These are phyloP conservation scores for Phlogophora meticulosa DNA, from an alignment of 2,888 invertebrate species.

Conservation along the genomic window DNA sequence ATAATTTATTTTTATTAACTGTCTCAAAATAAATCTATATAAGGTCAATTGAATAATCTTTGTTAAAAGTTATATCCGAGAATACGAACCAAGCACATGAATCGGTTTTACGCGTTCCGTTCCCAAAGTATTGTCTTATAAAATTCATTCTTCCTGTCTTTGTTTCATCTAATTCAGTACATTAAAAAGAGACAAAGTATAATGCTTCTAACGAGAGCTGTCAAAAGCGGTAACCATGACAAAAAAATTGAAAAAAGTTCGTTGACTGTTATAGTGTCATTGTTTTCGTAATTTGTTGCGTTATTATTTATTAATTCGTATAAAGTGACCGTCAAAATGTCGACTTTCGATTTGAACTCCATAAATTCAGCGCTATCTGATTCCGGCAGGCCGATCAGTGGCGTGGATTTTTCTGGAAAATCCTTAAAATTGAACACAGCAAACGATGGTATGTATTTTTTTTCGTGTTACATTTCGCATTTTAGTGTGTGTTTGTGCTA, in stretches of 20 bases:
- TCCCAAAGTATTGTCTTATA: fast-evolving
- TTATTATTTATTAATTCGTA: slow-evolving; percentile 62
- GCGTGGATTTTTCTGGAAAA: slow-evolving; percentile 96
- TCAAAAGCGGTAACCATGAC: slow-evolving; percentile 41
- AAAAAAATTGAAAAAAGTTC: slow-evolving; percentile 79
- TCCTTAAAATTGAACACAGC: slow-evolving; percentile 95
- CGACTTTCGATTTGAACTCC: slow-evolving; percentile 90
- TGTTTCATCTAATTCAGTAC: slow-evolving; percentile 13
- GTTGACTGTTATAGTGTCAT: slow-evolving; percentile 71
- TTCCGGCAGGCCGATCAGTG: slow-evolving; percentile 86
- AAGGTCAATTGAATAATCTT: not conserved
- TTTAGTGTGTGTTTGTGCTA: not conserved
- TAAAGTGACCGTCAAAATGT: slow-evolving; percentile 76
- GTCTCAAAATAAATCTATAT: too few species aligned
- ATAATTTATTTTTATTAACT: too few species aligned
- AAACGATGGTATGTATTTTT: slow-evolving; percentile 94
- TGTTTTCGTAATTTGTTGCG: slow-evolving; percentile 67
- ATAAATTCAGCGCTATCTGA: slow-evolving; percentile 87
- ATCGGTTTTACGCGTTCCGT: slow-evolving; percentile 21
- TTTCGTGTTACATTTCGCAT: slow-evolving; percentile 18
- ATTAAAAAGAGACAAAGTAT: slow-evolving; percentile 37
- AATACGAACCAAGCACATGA: not conserved
- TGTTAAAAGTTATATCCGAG: slow-evolving; percentile 15
- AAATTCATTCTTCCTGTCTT: slow-evolving; percentile 11
- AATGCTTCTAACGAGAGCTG: not conserved